Evolutionary conservation across 2,888 invertebrate genomes (phyloP), one percentile per base, ranked within the genome.

Genomic region (Entomobrya proxima): DNA sequence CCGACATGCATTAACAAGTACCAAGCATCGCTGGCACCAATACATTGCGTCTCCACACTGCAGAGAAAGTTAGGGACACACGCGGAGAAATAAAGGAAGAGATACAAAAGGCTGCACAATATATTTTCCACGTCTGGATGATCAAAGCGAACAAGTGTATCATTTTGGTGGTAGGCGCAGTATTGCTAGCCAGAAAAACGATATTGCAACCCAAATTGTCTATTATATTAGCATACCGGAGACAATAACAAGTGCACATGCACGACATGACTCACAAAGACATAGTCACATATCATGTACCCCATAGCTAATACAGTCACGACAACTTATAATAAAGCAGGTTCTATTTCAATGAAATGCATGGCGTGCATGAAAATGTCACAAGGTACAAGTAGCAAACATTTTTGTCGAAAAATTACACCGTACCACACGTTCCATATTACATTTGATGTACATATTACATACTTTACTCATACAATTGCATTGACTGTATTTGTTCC

Each of bases 81-180:
- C n/a, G n/a, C n/a, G n/a, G 32, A 15, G 40, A 21, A n/a, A n/a
- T n/a, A n/a, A n/a, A 24, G 40, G 32, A 18, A 37, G 15, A 50
- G 7, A 81, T 32, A 74, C 47, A 64, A 74, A 82, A 83, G 18
- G 24, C 30, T 30, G 50, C 64, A 64, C 82, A 82, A 74, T 75
- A 64, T 76, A 76, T 83, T 83, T 83, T 83, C 55, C 83, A 83
- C 83, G 83, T 69, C 27, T 83, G 52, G 77, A 18, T 83, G 83
- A 76, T 83, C 83, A 83, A 83, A 83, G 83, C 77, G 76, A 50
- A 67, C 40, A 69, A 69, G 67, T 67, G 40, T 74, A 50, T 50
- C 30, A 50, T 50, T 74, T 35, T 75, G 35, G 11, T 21, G 35
- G 69, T 47, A 44, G 67, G 15, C 27, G 35, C 13, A 30, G 58